A percentile compares a stretch with the other conserved stretches of the same genome.
These are phyloP conservation scores for Fulica atra DNA, from an alignment of 2,113 vertebrate species.

Conservation along the genomic window DNA sequence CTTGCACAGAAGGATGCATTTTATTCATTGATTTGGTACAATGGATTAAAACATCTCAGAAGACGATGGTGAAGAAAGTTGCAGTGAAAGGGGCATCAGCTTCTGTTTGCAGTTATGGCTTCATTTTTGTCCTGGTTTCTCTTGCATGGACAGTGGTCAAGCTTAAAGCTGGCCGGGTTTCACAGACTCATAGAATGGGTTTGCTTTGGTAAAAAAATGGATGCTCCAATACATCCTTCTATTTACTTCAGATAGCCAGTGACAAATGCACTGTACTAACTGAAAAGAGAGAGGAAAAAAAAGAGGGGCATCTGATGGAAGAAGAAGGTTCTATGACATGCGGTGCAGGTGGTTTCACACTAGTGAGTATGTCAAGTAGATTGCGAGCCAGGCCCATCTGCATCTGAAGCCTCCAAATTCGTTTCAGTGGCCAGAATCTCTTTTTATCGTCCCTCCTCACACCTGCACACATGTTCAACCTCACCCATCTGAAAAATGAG, in stretches of 20 bases:
- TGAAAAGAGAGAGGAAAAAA: not conserved
- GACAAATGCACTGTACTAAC: not conserved
- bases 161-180: not conserved
- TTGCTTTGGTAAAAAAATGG: not conserved
- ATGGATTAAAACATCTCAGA: not conserved
- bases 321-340: not conserved
- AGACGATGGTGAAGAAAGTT: not conserved
- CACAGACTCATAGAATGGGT: not conserved
- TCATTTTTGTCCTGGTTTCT: not conserved
- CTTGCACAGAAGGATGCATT: not conserved
- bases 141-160: not conserved
- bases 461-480: not conserved
- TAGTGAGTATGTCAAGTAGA: not conserved
- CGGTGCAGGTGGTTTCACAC: accelerated
- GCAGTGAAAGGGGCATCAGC: not conserved
- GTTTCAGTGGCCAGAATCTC: not conserved
- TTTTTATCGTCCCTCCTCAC: not conserved
- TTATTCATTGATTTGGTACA: not conserved
- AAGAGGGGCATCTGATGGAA: not conserved
- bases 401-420: not conserved
- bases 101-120: not conserved
- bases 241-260: not conserved
- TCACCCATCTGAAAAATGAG: not conserved
- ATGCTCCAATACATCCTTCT: not conserved
- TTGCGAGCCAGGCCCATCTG: not conserved